phyloP scores from a whole-genome alignment of 2,797 vertebrate genomes.

The Tauraco hartlaubi region DNA sequence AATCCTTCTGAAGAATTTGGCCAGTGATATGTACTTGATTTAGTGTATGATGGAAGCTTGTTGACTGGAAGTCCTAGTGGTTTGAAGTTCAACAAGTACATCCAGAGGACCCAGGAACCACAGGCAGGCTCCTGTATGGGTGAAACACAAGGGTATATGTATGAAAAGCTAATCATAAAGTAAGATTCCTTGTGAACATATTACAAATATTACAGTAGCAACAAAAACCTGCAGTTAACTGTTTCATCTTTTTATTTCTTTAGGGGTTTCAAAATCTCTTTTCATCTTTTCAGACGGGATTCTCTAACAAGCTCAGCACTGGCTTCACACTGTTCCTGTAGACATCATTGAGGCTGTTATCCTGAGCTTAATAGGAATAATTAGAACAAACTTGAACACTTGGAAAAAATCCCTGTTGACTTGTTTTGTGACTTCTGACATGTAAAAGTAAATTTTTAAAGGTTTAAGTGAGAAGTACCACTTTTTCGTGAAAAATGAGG shows the following conservation, averaged over 20 bases:
- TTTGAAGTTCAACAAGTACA: background rate
- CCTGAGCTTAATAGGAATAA: background rate
- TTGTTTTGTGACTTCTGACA: background rate
- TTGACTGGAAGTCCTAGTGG: background rate
- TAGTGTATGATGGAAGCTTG: background rate
- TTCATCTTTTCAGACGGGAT: constrained; percentile 41
- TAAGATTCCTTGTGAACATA: background rate
- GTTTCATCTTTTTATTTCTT: constrained; percentile 17
- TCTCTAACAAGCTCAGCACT: constrained; percentile 19
- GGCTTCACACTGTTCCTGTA: background rate
- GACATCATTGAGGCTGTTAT: background rate
- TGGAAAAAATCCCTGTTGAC: background rate
- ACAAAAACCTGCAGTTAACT: background rate
- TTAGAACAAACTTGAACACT: background rate
- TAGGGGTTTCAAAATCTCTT: constrained; percentile 34
- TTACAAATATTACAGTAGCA: background rate
- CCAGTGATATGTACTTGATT: background rate
- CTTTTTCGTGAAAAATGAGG: background rate
- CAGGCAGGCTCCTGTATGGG: background rate
- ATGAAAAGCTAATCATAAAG: background rate
- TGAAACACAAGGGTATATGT: background rate
- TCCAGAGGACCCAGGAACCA: background rate
- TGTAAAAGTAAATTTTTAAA: background rate
- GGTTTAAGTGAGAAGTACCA: background rate
- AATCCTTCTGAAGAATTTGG: background rate